Base-by-base conservation (phyloP, 2,797 vertebrate species). In the Micropoecilia bifurca region DNA sequence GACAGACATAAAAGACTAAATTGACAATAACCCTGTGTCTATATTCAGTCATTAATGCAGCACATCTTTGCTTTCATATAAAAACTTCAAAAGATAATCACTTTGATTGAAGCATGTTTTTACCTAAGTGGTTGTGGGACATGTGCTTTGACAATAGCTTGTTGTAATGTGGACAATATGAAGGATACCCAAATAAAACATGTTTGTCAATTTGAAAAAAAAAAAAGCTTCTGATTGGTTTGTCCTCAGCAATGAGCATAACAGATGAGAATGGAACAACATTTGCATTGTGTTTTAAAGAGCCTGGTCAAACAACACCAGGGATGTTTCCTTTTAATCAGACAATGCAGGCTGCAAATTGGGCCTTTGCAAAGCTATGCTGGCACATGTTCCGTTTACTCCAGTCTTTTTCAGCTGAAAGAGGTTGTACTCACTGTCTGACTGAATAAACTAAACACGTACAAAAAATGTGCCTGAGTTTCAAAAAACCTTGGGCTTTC, bases 211-310 rank as follows among this genome's bases (percentile, higher is more conserved):
- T 66, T 79, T 75, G 55, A 71, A 47, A 71, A 46, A 43, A 46
- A 43, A 36, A 39, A 41, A 41, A 41, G 43, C 50, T 45, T 57
- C 78, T 78, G 43, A 57, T 25, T 71, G 33, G 28, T 55, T 71
- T 71, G 66, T 71, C 43, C 66, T 75, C 43, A 41, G 28, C 33
- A n/a, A 75, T 33, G 53, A 16, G 22, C 73, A 36, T 45, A 80
- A 75, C 61, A 59, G 30, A 71, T 33, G 50, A 75, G 50, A 59
- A 22, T 47, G 66, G 78, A 47, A 18, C 39, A 57, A 18, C 75
- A 75, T 75, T 71, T 80, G 63, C 41, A 20, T 69, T 69, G 28
- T 53, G 73, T 74, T 66, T 75, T 48, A 71, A 71, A 59, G 50
- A 13, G 22, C 43, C 50, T 43, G 47, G 28, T 47, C 73, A 76